Conservation (phyloP, 2,797 vertebrate genomes). For the Luscinia luscinia region DNA sequence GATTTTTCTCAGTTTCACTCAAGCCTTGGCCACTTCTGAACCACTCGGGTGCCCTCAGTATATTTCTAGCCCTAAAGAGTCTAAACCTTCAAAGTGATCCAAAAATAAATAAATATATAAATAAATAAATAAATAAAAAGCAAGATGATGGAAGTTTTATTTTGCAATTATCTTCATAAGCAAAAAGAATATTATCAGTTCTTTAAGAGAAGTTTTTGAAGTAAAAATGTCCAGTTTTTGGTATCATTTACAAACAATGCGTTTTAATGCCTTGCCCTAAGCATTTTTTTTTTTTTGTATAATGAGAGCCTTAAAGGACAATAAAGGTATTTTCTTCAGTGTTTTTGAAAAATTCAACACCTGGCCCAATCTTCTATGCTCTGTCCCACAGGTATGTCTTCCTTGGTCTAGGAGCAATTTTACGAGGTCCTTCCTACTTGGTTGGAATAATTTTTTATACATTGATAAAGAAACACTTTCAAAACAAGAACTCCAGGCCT, state of each 20-base stretch:
- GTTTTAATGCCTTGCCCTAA: neutral
- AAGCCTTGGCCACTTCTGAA: neutral
- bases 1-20: neutral
- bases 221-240: neutral
- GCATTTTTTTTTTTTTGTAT: too few relatives aligned
- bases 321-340: neutral
- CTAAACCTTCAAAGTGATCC: neutral
- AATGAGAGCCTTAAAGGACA: neutral
- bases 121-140: too few relatives aligned
- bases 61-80: neutral
- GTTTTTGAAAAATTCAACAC: neutral
- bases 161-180: neutral
- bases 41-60: neutral
- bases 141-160: too few relatives aligned
- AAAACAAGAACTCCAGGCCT: neutral
- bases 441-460: neutral
- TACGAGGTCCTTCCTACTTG: slow-evolving; percentile 52
- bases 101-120: neutral
- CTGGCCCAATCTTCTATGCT: neutral
- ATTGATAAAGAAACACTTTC: slow-evolving; percentile 41
- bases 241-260: neutral
- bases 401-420: slow-evolving; percentile 26
- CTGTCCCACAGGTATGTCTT: slow-evolving; percentile 41
- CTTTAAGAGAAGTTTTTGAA: neutral
- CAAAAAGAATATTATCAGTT: neutral